Base-by-base conservation (phyloP, 2,888 invertebrate species). In the Clitarchus hookeri region DNA sequence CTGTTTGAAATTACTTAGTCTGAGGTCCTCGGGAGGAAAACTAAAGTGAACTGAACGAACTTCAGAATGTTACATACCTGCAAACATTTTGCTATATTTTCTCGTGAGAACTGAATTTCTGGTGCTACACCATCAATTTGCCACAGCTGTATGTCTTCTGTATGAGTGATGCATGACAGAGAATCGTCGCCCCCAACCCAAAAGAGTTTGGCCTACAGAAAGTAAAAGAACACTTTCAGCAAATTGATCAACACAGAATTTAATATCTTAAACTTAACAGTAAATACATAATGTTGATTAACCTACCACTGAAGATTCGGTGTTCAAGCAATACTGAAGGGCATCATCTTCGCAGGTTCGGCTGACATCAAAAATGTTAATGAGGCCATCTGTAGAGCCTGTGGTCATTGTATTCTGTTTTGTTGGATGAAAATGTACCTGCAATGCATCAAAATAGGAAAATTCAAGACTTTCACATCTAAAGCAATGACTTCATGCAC, bases 351-450 rank as follows among this genome's bases (percentile, higher is more conserved):
- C 98, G 0, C 91, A 92, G 0, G 92, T 89, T 90, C 97, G 93
- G 84, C 93, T 93, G 36, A 98, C 92, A 91, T 98, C 96, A 91
- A 95, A 98, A 4, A 97, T 90, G 91, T 98, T 98, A 0, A 98
- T 94, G 25, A 98, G 92, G 0, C 98, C 97, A 91, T 98, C 98
- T 0, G 94, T 93, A 1, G 97, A 95, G 0, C 97, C 96, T 0
- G 97, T 94, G 23, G 95, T 94, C 85, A 98, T 90, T 12, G 93
- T 91, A 90, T 96, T 94, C 4, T 93, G 91, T 90, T 95, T 94
- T 12, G 90, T 91, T 85, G 94, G 93, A 93, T 97, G 95, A 91
- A 97, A 98, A 90, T 93, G 93, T 0, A 96, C 93, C 93, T 95
- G 90, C 1, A 84, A 87, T 36, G 36, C 4, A 65, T n/a, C 8